Evolutionary conservation across 2,113 vertebrate genomes (phyloP).

Genomic region (Microtus ochrogaster): DNA sequence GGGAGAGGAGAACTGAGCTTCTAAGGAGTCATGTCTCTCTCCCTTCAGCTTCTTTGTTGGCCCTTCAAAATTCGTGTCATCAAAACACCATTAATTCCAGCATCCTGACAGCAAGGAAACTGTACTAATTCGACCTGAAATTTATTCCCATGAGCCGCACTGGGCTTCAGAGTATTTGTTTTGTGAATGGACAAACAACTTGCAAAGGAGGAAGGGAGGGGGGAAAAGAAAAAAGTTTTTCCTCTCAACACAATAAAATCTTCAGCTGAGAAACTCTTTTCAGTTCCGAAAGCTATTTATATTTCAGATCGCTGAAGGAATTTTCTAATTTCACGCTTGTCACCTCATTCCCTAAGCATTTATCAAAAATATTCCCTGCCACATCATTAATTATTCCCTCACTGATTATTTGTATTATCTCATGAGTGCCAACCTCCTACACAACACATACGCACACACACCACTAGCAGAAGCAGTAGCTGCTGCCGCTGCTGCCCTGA

Average conservation of each 20-base stretch:
- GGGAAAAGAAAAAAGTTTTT: slow-evolving; percentile 88
- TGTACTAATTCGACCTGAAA: slow-evolving; percentile 93
- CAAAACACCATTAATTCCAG: slow-evolving; percentile 97
- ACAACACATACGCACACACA: not conserved
- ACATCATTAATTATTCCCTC: slow-evolving; percentile 83
- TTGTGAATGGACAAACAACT: slow-evolving; percentile 92
- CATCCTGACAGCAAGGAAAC: slow-evolving; percentile 94
- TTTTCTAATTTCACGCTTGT: slow-evolving; percentile 92
- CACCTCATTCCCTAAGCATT: slow-evolving; percentile 86
- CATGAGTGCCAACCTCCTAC: slow-evolving; percentile 53
- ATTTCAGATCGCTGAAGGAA: slow-evolving; percentile 90
- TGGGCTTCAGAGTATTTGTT: slow-evolving; percentile 90
- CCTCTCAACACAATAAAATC: slow-evolving; percentile 91
- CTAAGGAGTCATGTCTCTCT: slow-evolving; percentile 94
- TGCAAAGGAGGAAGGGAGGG: slow-evolving; percentile 86
- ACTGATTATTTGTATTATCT: slow-evolving; percentile 85
- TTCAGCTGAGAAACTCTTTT: slow-evolving; percentile 90
- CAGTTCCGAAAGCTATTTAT: slow-evolving; percentile 91
- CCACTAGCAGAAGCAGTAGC: not conserved
- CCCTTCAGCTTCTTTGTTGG: slow-evolving; percentile 92
- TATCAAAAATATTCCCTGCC: slow-evolving; percentile 89
- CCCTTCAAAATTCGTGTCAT: slow-evolving; percentile 95
- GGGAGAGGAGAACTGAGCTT: slow-evolving; percentile 91
- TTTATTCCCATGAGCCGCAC: slow-evolving; percentile 93
- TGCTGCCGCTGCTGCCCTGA: not conserved